Conservation (phyloP, 2,888 invertebrate genomes). For the Phymatocera aterrima region DNA sequence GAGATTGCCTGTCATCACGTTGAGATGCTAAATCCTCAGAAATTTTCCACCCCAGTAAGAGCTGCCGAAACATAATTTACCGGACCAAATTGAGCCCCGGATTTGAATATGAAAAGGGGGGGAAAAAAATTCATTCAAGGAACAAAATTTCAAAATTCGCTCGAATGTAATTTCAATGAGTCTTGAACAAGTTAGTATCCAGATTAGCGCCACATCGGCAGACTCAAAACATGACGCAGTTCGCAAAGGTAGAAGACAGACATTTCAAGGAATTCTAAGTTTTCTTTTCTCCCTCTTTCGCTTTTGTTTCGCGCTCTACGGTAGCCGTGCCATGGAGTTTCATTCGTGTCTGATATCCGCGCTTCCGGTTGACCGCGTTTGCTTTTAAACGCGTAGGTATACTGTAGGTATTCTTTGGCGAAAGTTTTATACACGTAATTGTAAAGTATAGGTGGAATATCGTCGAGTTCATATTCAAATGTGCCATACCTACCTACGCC, state of each 20-base stretch:
- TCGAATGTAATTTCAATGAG: too few relatives aligned
- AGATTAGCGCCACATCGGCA: background rate
- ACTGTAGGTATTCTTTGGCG: too few relatives aligned
- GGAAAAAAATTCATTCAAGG: background rate
- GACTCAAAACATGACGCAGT: background rate
- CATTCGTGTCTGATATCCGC: background rate
- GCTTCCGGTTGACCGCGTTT: background rate
- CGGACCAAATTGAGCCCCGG: too few relatives aligned
- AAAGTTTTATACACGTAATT: too few relatives aligned
- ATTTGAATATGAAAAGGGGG: background rate
- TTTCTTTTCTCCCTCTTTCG: background rate
- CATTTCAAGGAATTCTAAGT: background rate
- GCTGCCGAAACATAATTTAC: background rate
- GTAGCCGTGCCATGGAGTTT: background rate
- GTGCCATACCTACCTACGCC: background rate
- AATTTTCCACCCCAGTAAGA: background rate
- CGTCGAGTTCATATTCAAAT: background rate
- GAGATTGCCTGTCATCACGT: conserved; percentile 9
- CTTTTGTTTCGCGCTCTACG: background rate
- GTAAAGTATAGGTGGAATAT: too few relatives aligned
- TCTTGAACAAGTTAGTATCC: too few relatives aligned
- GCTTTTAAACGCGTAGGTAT: background rate
- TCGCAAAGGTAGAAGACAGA: too few relatives aligned
- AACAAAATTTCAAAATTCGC: background rate
- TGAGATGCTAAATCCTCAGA: background rate